Conservation (phyloP, 2,888 invertebrate species). For the Myopa testacea region DNA sequence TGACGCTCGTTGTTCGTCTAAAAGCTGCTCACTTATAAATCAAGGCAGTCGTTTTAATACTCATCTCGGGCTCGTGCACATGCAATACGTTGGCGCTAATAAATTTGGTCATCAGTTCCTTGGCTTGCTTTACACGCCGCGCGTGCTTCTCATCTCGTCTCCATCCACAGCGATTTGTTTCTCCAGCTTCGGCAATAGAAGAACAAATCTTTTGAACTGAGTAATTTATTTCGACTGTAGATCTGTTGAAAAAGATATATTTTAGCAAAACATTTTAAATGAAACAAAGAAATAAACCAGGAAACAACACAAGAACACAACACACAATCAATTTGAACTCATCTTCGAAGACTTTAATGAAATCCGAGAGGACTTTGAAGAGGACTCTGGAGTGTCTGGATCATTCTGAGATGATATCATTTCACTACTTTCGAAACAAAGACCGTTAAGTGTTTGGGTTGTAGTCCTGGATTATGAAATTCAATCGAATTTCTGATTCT, state of each 20-base stretch:
- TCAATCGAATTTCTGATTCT: too few relatives aligned
- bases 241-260: not conserved
- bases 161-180: too few relatives aligned
- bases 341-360: not conserved
- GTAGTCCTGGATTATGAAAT: too few relatives aligned
- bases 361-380: not conserved
- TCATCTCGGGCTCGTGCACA: too few relatives aligned
- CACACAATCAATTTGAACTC: not conserved
- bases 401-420: not conserved
- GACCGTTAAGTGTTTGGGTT: not conserved
- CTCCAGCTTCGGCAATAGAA: too few relatives aligned
- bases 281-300: not conserved
- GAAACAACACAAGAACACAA: too few relatives aligned
- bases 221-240: not conserved
- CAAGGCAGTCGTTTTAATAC: not conserved
- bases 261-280: not conserved
- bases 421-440: not conserved
- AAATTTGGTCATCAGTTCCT: too few relatives aligned
- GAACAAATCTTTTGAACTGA: too few relatives aligned
- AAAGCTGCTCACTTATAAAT: conserved; percentile 4
- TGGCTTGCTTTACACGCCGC: too few relatives aligned
- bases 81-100: too few relatives aligned
- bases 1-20: not conserved
- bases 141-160: too few relatives aligned
- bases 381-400: not conserved